Evolutionary conservation across 2,797 vertebrate genomes (phyloP), one percentile per base, ranked within the genome.

Genomic region (Lycodopsis pacificus): DNA sequence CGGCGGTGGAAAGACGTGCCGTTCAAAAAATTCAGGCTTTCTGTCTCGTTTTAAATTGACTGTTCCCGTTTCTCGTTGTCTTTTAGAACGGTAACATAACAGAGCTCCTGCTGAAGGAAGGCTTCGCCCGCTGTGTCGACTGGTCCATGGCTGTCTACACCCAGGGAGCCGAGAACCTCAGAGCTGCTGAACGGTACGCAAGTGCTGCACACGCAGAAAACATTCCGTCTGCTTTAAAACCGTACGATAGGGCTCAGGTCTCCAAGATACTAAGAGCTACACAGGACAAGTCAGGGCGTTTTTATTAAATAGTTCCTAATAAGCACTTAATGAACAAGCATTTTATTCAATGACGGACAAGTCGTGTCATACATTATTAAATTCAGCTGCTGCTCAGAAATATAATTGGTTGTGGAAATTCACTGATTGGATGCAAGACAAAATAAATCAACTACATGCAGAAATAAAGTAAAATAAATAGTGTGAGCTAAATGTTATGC

Each of bases 131-230:
- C 73, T 99, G 97, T 1, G 98, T 99, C 38, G 98, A 99, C 92
- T 99, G 98, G 98, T 99, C 97, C 38, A 99, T 99, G 82, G 98
- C 98, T 0, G 96, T 99, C 59, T 99, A 99, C 86, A 98, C 97
- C 5, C 97, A 97, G 8, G 98, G 98, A 0, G 97, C 98, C 0
- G 98, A 99, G 84, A 99, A 99, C 85, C 97, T 99, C 77, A 82
- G 98, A 42, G 96, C 97, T 0, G 96, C 96, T 0, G 98, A 99
- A 81, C 93, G 97, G 98, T 99, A 82, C 0, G 38, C 3, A 30
- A 15, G 36, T 17, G 6, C 22, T 1, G 6, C 11, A 30, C 4
- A 0, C n/a, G 6, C 12, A 49, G 46, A 64, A 64, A 34, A 61
- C 1, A 22, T 1, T 7, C 7, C 22, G 32, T 65, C 17, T 40